Conservation (phyloP, 2,888 invertebrate species). For the Machimus atricapillus region DNA sequence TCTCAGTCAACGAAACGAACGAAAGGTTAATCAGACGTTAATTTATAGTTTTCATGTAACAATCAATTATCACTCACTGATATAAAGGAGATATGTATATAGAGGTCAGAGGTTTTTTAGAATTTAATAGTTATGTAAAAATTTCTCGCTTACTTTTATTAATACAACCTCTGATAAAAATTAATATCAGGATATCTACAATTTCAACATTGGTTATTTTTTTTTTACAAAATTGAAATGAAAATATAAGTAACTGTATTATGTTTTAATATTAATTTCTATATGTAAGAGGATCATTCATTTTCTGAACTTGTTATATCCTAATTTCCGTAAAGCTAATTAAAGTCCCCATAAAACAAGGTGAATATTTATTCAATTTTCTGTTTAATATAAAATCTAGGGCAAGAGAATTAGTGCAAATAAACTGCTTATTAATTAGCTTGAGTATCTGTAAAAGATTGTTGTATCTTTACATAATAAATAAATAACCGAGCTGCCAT, state of each 20-base stretch:
- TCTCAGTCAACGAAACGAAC: neutral
- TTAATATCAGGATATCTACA: too few species aligned
- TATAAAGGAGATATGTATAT: too few species aligned
- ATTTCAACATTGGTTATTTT: too few species aligned
- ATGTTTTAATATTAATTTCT: too few species aligned
- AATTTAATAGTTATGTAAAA: too few species aligned
- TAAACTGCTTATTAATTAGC: neutral
- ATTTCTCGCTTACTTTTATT: too few species aligned
- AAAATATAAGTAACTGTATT: too few species aligned
- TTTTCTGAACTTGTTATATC: too few species aligned
- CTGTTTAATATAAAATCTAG: neutral
- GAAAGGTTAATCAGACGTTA: neutral
- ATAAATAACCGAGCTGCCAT: neutral
- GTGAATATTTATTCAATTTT: neutral
- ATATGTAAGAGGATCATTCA: too few species aligned
- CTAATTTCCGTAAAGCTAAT: neutral
- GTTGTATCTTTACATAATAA: neutral
- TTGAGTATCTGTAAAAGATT: neutral
- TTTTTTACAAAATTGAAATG: too few species aligned
- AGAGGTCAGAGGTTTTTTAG: too few species aligned
- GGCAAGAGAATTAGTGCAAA: neutral
- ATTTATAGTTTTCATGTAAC: neutral
- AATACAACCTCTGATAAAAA: too few species aligned
- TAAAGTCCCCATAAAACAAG: neutral
- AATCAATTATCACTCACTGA: neutral